These are phyloP conservation scores for Drosophila bipectinata DNA, from an alignment of 1,140 invertebrate species.

Conservation along the genomic window DNA sequence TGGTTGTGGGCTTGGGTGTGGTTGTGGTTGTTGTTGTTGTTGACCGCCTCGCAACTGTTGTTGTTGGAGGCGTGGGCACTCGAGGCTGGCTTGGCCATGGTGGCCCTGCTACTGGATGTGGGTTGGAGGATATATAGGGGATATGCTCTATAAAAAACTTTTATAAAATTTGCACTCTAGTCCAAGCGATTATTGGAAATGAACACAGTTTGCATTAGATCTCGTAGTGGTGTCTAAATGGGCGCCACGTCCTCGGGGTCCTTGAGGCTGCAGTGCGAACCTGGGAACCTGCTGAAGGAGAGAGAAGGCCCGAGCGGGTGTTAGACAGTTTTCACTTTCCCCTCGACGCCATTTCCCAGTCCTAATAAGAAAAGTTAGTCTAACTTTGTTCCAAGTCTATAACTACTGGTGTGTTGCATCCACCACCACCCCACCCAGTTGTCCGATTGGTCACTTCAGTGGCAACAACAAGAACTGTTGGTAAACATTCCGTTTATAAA, in stretches of 20 bases:
- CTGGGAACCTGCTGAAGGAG: no score
- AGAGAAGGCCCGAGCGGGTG: neutral
- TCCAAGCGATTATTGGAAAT: conserved; percentile 41
- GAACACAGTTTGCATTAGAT: conserved; percentile 40
- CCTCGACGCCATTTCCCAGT: neutral
- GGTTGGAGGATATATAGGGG: neutral
- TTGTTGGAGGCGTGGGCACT: conserved; percentile 29
- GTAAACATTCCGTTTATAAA: conserved; percentile 62
- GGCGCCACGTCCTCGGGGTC: conserved; percentile 15
- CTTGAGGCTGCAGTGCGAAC: conserved; percentile 4
- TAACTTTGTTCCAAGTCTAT: neutral
- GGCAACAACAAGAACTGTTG: conserved; percentile 29
- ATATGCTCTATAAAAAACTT: conserved; percentile 20
- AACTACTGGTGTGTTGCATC: no score
- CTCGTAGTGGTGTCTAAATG: conserved; percentile 31
- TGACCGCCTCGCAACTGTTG: conserved; percentile 39
- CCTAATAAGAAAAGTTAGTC: neutral
- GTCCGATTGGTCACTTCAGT: neutral
- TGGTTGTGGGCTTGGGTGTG: conserved; percentile 11
- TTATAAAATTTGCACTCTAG: conserved; percentile 48
- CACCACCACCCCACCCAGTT: neutral
- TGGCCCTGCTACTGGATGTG: neutral
- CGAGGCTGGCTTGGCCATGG: conserved; percentile 41
- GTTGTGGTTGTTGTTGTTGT: conserved; percentile 44
- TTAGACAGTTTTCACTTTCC: neutral